A percentile compares a stretch with the other conserved stretches of the same genome.
Evolutionary conservation across 2,797 vertebrate species (phyloP).

Genomic region (Mustela erminea): DNA sequence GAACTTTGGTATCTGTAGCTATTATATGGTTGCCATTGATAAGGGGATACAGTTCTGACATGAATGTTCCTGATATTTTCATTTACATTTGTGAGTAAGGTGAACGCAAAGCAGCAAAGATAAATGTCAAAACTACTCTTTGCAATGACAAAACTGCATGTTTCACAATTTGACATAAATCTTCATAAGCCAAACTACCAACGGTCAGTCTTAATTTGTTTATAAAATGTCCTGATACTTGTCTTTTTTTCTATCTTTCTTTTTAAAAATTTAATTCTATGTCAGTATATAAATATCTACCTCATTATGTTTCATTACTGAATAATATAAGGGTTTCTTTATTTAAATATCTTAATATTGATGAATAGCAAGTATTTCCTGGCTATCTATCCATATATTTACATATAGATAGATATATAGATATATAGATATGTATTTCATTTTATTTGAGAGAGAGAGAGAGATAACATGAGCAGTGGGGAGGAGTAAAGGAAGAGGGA

Average conservation of each 20-base stretch:
- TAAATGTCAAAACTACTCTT: neutral
- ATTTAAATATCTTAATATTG: neutral
- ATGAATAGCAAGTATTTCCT: neutral
- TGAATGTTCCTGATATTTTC: neutral
- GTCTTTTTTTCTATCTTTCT: neutral
- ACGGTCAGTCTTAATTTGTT: neutral
- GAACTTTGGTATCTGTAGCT: neutral
- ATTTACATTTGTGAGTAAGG: neutral
- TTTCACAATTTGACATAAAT: neutral
- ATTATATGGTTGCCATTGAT: neutral
- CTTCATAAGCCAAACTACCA: neutral
- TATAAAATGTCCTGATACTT: neutral
- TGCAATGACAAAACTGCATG: neutral
- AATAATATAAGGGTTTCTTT: neutral
- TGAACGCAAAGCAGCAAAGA: neutral
- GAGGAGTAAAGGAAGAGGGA: neutral
- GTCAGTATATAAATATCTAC: neutral
- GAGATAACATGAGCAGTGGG: neutral
- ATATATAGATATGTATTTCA: too few relatives aligned
- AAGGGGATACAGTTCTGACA: slow-evolving; percentile 1
- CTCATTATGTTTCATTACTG: neutral
- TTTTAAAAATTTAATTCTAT: neutral
- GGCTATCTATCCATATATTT: neutral
- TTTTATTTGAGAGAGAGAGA: neutral
- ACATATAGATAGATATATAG: too few relatives aligned